Base-by-base conservation (phyloP, 1,140 invertebrate species). In the Magallana ariakensis region DNA sequence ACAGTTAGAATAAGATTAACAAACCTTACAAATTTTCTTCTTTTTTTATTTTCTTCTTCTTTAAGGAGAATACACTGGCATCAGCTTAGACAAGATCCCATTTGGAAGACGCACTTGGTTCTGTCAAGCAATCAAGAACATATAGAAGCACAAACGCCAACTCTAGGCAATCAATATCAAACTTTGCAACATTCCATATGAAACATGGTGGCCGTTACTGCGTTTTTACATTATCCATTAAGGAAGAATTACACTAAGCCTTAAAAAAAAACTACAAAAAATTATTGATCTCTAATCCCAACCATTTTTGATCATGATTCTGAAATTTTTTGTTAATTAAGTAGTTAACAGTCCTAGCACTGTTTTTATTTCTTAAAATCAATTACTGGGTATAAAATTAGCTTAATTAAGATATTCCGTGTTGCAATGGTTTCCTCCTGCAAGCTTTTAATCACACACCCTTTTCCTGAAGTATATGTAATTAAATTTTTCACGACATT, bases 121-220 rank as follows among this genome's bases (percentile, higher is more conserved):
- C 66, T 33, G 66, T 75, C 13, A 26, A 75, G 13, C 22, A 75
- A 22, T 8, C 66, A 75, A 62, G 19, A n/a, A 62, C 58, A 62
- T 16, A 6, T n/a, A 19, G 19, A 62, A 26, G 66, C 66, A 75
- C 66, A 75, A 26, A 26, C 22, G 22, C 22, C 19, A 75, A 75
- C 66, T 75, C 66, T 75, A 11, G 33, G 66, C 33, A 75, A 75
- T 75, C 66, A 75, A 75, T 75, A 75, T 13, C 22, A 75, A 75
- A 75, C 66, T 75, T 75, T 75, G 66, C 33, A 75, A 26, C 66
- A 75, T 70, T 70, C 66, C 66, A 75, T 75, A 75, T 22, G 33
- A 33, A 75, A 75, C 66, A 75, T 75, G 66, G 22, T 15, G 8
- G 58, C 58, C n/a, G 5, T 60, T 60, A 60, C 58, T 60, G 66